A percentile compares a stretch with the other conserved stretches of the same genome.
Conservation (phyloP, 2,888 invertebrate genomes). For the Drosophila glabriapex region DNA sequence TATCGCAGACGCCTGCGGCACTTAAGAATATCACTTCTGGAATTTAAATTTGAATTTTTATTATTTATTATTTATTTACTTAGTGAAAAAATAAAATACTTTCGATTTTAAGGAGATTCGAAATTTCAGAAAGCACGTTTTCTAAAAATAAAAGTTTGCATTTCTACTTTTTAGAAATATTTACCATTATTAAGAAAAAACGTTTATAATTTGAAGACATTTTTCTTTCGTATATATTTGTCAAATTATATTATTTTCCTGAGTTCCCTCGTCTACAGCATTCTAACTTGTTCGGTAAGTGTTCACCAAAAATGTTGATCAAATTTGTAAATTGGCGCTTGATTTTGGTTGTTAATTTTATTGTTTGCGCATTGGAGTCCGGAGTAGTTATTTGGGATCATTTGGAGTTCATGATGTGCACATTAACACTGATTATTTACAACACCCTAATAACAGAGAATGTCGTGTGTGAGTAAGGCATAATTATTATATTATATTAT, state of each 20-base stretch:
- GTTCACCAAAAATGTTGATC: background rate
- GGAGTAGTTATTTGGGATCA: conserved; percentile 37
- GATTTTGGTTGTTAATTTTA: background rate
- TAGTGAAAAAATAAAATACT: background rate
- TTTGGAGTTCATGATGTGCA: conserved; percentile 36
- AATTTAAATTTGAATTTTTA: background rate
- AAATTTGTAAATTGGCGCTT: background rate
- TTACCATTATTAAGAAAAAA: background rate
- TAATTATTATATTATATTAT: background rate
- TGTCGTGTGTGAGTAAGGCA: conserved; percentile 2
- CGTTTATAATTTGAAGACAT: background rate
- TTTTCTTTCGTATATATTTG: background rate
- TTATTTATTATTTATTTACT: background rate
- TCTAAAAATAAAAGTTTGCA: background rate
- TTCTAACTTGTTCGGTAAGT: background rate
- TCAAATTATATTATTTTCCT: background rate
- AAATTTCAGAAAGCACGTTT: background rate
- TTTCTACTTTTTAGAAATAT: background rate
- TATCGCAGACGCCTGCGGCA: conserved; percentile 42
- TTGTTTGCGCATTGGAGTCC: background rate
- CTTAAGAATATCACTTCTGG: background rate
- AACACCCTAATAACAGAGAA: conserved; percentile 36
- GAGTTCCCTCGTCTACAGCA: background rate
- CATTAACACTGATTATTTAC: conserved; percentile 42
- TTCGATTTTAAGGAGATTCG: background rate